phyloP scores from a whole-genome alignment of 2,797 vertebrate genomes.

The Eidolon dupreanum region DNA sequence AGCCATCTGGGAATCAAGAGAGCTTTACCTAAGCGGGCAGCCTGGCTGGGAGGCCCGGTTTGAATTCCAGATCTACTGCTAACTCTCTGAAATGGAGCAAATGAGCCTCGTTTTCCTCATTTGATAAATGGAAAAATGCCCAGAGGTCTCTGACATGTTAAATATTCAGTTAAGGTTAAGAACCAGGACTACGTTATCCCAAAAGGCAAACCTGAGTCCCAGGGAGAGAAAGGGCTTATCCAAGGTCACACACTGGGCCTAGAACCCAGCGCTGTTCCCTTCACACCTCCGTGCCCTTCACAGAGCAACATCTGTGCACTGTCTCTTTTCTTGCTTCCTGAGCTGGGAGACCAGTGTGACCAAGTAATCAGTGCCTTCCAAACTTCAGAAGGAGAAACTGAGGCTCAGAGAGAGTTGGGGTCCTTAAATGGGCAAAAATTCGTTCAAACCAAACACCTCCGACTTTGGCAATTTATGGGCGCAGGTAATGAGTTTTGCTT shows the following conservation, averaged over 20 bases:
- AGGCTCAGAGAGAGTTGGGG: not conserved
- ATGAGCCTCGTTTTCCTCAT: not conserved
- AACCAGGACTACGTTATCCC: not conserved
- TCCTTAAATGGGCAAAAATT: not conserved
- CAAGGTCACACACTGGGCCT: not conserved
- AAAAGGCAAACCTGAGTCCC: not conserved
- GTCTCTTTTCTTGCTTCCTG: not conserved
- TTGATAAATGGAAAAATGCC: not conserved
- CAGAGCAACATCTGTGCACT: not conserved
- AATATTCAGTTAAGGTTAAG: not conserved
- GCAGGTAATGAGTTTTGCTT: not conserved
- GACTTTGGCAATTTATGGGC: not conserved
- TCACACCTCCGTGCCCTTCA: not conserved
- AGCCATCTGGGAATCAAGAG: constrained; percentile 66
- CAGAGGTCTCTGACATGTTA: not conserved
- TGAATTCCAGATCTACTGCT: constrained; percentile 7
- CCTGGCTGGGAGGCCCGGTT: not conserved
- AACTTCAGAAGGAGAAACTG: not conserved
- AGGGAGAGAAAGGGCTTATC: not conserved
- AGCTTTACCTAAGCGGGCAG: constrained; percentile 37
- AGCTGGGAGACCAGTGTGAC: not conserved
- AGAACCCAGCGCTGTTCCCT: not conserved
- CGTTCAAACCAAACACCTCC: not conserved
- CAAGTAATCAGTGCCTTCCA: not conserved
- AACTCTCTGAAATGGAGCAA: not conserved